phyloP scores from a whole-genome alignment of 2,797 vertebrate genomes.

The Periparus ater region DNA sequence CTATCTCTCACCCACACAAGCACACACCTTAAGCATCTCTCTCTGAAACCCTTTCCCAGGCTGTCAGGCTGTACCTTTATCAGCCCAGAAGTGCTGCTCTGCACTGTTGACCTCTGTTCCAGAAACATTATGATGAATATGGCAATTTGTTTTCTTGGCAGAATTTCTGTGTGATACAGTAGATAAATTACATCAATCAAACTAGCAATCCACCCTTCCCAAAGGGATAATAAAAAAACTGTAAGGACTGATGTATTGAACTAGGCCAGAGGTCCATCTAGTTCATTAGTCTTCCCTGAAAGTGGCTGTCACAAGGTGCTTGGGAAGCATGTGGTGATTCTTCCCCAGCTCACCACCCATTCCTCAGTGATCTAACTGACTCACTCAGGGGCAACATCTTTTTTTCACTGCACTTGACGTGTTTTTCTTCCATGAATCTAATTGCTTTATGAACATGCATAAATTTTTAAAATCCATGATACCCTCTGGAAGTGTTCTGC shows the following conservation, averaged over 20 bases:
- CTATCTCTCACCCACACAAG: rapidly evolving
- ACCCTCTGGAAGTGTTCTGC: background rate
- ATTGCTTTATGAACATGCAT: background rate
- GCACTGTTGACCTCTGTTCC: background rate
- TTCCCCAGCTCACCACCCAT: background rate
- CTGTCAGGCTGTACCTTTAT: background rate
- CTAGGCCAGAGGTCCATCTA: background rate
- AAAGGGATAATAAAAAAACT: background rate
- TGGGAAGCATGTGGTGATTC: background rate
- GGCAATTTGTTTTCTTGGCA: background rate
- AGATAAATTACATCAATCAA: background rate
- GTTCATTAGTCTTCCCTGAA: background rate
- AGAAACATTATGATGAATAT: background rate
- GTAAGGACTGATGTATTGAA: background rate
- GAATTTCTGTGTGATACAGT: background rate
- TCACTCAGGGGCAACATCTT: background rate
- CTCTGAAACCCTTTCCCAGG: background rate
- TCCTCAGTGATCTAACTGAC: background rate
- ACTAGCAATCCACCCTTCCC: background rate
- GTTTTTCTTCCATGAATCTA: background rate
- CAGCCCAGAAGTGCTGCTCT: background rate
- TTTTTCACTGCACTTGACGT: background rate
- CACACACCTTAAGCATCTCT: background rate
- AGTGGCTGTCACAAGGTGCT: background rate
- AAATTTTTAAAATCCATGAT: background rate